phyloP scores from a whole-genome alignment of 2,797 vertebrate species.

The Chelmon rostratus region DNA sequence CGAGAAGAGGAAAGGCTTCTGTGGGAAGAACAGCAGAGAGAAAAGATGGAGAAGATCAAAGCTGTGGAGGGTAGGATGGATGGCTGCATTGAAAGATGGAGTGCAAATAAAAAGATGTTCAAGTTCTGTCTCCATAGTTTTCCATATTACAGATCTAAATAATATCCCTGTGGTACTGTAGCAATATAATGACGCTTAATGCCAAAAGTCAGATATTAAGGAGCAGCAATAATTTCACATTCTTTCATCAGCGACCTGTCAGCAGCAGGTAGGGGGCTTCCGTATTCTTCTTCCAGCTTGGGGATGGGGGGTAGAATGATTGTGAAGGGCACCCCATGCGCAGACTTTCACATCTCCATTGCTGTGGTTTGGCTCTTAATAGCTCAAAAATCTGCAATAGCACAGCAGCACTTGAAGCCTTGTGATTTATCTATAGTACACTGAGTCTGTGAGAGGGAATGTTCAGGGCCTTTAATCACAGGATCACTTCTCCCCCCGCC shows the following conservation, averaged over 20 bases:
- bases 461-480: constrained; percentile 76
- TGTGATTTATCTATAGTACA: constrained; percentile 72
- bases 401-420: constrained; percentile 40
- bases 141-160: background rate
- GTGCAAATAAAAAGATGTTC: background rate
- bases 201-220: constrained; percentile 29
- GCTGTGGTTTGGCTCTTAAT: constrained; percentile 30
- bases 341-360: constrained; percentile 42
- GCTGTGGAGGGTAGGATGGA: constrained; percentile 91
- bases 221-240: constrained; percentile 28
- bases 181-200: constrained; percentile 1
- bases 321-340: constrained; percentile 38
- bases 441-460: constrained; percentile 67
- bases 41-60: constrained; percentile 93
- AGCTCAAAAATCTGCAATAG: constrained; percentile 36
- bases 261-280: constrained; percentile 40
- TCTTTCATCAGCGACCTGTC: constrained; percentile 56
- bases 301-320: constrained; percentile 37
- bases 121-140: no score
- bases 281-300: background rate
- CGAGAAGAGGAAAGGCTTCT: constrained; percentile 93
- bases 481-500: constrained; percentile 67
- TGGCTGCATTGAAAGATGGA: background rate
- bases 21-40: constrained; percentile 92
- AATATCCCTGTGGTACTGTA: background rate